A percentile compares a stretch with the other conserved stretches of the same genome.
Evolutionary conservation across 2,797 vertebrate genomes (phyloP).

Genomic region (Chromobotia macracanthus): DNA sequence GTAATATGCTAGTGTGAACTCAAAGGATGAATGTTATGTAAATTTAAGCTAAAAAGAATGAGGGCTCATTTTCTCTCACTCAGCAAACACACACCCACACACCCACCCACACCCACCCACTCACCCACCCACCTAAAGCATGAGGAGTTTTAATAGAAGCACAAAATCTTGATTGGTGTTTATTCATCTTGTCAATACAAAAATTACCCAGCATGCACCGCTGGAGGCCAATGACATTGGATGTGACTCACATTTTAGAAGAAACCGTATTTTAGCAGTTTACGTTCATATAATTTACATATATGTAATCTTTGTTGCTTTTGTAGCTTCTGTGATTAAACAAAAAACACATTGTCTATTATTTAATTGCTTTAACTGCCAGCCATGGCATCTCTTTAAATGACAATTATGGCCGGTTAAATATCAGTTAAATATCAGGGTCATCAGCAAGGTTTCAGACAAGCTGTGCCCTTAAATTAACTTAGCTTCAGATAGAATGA

Average conservation of each 20-base stretch:
- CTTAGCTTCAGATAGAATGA: neutral
- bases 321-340: no score
- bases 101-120: neutral
- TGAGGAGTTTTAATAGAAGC: conserved; percentile 16
- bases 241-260: conserved; percentile 10
- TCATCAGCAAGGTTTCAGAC: neutral
- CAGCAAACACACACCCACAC: neutral
- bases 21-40: conserved; percentile 19
- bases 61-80: neutral
- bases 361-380: neutral
- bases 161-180: conserved; percentile 22
- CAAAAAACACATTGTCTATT: neutral
- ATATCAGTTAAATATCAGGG: conserved; percentile 8
- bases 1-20: conserved; percentile 21
- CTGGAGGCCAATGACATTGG: conserved; percentile 12
- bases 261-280: conserved; percentile 1
- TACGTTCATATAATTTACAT: neutral
- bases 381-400: neutral
- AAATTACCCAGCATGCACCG: conserved; percentile 14
- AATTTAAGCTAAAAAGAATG: conserved; percentile 38
- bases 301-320: neutral
- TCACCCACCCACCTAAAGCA: neutral
- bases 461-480: neutral
- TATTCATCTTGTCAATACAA: conserved; percentile 32
- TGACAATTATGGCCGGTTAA: neutral